phyloP scores from a whole-genome alignment of 2,797 vertebrate species.

The Bovichtus diacanthus region DNA sequence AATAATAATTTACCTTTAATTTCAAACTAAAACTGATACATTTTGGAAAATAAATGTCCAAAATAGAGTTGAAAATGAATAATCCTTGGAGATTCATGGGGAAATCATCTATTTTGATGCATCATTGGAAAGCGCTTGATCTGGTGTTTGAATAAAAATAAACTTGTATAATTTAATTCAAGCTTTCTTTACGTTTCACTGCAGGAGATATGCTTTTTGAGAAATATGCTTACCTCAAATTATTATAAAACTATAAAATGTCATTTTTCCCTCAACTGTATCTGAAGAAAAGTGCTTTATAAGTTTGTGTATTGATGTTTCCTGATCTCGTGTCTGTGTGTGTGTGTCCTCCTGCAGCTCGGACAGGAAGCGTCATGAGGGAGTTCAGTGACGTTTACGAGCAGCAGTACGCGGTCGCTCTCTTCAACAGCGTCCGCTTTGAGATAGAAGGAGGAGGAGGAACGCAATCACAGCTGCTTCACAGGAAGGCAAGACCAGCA shows the following conservation, averaged over 20 bases:
- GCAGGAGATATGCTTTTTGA: too few species aligned
- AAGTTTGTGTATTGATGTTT: not conserved
- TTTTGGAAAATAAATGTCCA: not conserved
- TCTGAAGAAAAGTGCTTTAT: not conserved
- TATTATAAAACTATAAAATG: not conserved
- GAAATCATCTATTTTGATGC: not conserved
- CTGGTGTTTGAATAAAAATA: not conserved
- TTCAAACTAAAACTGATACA: too few species aligned
- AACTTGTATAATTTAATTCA: not conserved
- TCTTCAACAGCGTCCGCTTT: constrained; percentile 94
- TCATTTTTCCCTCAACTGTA: not conserved
- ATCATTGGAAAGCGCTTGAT: not conserved
- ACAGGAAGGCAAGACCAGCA: constrained; percentile 89
- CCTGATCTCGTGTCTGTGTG: constrained; percentile 17
- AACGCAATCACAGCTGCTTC: constrained; percentile 92
- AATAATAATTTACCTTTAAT: too few species aligned
- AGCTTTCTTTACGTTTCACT: not conserved
- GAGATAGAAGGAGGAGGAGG: constrained; percentile 92
- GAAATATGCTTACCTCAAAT: not conserved
- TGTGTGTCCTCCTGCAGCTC: constrained; percentile 80
- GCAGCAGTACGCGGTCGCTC: constrained; percentile 93
- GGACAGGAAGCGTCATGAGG: constrained; percentile 86
- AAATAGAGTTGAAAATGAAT: not conserved
- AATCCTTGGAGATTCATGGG: not conserved
- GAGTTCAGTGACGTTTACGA: constrained; percentile 88